These are phyloP conservation scores for Tribolium freemani DNA, from an alignment of 2,888 invertebrate species.

Conservation along the genomic window DNA sequence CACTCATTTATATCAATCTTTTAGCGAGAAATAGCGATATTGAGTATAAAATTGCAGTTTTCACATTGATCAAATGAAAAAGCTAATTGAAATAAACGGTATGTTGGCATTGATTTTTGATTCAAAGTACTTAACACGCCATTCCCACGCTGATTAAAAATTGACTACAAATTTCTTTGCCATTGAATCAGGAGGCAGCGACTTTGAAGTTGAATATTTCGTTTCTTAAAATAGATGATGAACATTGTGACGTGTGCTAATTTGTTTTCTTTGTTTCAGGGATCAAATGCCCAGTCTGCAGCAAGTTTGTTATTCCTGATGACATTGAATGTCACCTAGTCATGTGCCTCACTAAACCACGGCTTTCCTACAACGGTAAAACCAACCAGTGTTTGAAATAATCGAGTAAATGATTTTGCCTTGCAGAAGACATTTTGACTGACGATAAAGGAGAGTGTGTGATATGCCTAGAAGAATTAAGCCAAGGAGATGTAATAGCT, in stretches of 20 bases:
- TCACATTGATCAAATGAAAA: not conserved
- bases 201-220: no score
- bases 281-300: slow-evolving; percentile 99
- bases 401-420: slow-evolving; percentile 11
- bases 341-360: slow-evolving; percentile 99
- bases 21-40: not conserved
- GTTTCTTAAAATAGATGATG: not conserved
- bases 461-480: slow-evolving; percentile 97
- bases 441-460: slow-evolving; percentile 99
- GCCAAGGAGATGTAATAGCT: slow-evolving; percentile 96
- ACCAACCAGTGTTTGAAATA: not conserved
- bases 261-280: slow-evolving; percentile 76
- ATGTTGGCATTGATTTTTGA: not conserved
- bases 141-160: not conserved
- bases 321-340: slow-evolving; percentile 99
- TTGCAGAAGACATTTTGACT: slow-evolving; percentile 95
- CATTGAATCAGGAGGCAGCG: no score
- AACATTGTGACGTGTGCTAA: not conserved
- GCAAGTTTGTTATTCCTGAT: slow-evolving; percentile 97
- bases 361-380: slow-evolving; percentile 97
- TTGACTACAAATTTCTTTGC: not conserved
- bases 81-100: not conserved
- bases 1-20: not conserved
- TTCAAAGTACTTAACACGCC: not conserved
- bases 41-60: not conserved